Conservation (phyloP, 2,888 invertebrate species). For the Caenorhabditis afra region DNA sequence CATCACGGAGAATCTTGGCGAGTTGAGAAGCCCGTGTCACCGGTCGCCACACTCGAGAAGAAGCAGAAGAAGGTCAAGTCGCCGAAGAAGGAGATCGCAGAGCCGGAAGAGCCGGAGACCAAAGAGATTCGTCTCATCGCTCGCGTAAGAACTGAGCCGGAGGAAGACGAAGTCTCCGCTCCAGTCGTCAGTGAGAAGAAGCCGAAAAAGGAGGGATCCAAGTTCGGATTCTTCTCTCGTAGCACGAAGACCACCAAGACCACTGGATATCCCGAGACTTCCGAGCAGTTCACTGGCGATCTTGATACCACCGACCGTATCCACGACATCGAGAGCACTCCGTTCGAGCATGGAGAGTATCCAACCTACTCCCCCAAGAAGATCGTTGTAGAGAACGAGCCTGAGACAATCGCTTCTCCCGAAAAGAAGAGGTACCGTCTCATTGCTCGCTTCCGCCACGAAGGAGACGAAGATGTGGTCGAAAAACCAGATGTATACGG, state of each 20-base stretch:
- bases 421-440: slow-evolving; percentile 30
- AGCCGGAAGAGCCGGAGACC: slow-evolving; percentile 36
- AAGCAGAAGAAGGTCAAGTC: slow-evolving; percentile 23
- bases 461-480: slow-evolving; percentile 58
- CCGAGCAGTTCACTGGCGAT: slow-evolving; percentile 43
- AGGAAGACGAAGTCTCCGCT: slow-evolving; percentile 2
- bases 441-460: slow-evolving; percentile 56
- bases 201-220: slow-evolving; percentile 30
- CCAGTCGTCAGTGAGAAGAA: slow-evolving; percentile 18
- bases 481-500: slow-evolving; percentile 30
- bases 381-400: not conserved
- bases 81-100: slow-evolving; percentile 12
- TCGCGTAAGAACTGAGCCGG: slow-evolving; percentile 34
- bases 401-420: not conserved
- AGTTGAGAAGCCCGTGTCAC: not conserved
- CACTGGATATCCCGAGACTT: slow-evolving; percentile 31
- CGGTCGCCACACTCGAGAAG: slow-evolving; percentile 10
- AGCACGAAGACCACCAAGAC: slow-evolving; percentile 13
- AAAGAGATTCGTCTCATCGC: slow-evolving; percentile 55
- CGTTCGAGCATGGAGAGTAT: slow-evolving; percentile 37
- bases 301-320: slow-evolving; percentile 35
- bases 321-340: slow-evolving; percentile 43
- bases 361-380: slow-evolving; percentile 36
- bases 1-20: slow-evolving; percentile 42
- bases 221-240: slow-evolving; percentile 45